phyloP scores from a whole-genome alignment of 92 coral and sea anemone species.

The Nematostella vectensis region DNA sequence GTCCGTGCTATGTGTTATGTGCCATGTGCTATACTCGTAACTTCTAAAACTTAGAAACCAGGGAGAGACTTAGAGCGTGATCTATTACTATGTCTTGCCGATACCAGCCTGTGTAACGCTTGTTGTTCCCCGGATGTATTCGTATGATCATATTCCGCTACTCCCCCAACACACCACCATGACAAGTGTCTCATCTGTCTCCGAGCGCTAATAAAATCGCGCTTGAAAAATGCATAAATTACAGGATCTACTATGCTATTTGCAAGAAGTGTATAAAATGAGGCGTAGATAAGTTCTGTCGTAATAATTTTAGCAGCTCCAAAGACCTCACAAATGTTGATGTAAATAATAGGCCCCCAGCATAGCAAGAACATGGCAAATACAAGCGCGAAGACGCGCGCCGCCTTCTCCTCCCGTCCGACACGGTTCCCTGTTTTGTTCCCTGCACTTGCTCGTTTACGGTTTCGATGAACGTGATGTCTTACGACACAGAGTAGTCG shows the following conservation, averaged over 20 bases:
- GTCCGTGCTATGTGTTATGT: no score
- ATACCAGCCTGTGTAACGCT: background rate
- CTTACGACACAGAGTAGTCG: constrained; percentile 48
- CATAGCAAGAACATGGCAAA: constrained; percentile 61
- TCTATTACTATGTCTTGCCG: background rate
- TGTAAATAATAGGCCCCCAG: constrained; percentile 75
- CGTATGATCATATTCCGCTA: background rate
- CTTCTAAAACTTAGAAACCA: no score
- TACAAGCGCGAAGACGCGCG: constrained; percentile 65
- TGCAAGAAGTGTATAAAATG: constrained; percentile 57
- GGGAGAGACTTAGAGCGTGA: constrained; percentile 1
- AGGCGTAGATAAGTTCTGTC: constrained; percentile 39
- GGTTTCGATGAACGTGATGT: constrained; percentile 38
- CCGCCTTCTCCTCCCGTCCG: constrained; percentile 78
- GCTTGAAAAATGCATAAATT: constrained; percentile 65
- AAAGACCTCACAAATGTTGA: constrained; percentile 54
- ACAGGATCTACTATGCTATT: constrained; percentile 69
- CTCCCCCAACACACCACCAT: background rate
- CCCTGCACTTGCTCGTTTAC: constrained; percentile 36
- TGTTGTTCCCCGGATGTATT: background rate
- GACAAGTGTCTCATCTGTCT: constrained; percentile 1
- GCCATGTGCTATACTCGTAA: no score
- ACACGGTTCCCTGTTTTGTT: constrained; percentile 51
- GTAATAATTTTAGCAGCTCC: constrained; percentile 32
- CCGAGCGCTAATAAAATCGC: constrained; percentile 49